phyloP scores from a whole-genome alignment of 2,797 vertebrate species.

The Aselliscus stoliczkanus region DNA sequence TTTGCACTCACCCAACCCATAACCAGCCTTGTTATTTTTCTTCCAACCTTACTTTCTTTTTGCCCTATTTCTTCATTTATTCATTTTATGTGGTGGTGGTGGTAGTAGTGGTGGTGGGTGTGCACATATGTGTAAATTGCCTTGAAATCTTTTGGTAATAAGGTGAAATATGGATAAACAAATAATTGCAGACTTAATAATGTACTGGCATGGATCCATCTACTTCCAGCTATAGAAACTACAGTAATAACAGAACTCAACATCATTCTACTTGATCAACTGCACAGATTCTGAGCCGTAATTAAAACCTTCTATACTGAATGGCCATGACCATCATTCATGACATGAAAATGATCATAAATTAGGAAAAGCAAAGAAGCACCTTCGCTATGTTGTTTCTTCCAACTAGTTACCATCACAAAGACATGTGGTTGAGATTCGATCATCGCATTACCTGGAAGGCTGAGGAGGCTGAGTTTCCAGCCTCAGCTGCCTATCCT shows the following conservation, averaged over 20 bases:
- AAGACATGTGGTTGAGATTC: background rate
- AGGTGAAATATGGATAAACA: background rate
- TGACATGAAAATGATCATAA: slow-evolving; percentile 30
- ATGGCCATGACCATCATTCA: background rate
- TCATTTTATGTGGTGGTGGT: background rate
- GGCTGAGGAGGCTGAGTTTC: background rate
- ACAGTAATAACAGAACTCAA: background rate
- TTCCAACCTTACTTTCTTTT: slow-evolving; percentile 10
- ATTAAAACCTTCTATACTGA: slow-evolving; percentile 32
- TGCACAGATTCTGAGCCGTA: background rate
- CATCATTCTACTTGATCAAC: slow-evolving; percentile 6
- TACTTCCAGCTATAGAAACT: background rate
- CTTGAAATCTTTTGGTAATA: background rate
- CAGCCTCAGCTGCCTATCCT: background rate
- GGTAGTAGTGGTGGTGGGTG: background rate
- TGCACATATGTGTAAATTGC: background rate
- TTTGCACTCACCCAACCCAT: background rate
- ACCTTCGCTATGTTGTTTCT: background rate
- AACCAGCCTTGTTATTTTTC: background rate
- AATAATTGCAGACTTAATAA: slow-evolving; percentile 15
- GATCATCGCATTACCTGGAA: background rate
- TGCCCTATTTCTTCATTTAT: background rate
- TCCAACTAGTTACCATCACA: background rate
- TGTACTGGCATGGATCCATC: background rate
- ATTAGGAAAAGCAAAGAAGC: slow-evolving; percentile 15